Conservation (phyloP, 2,888 invertebrate species). For the Odontocerum albicorne region DNA sequence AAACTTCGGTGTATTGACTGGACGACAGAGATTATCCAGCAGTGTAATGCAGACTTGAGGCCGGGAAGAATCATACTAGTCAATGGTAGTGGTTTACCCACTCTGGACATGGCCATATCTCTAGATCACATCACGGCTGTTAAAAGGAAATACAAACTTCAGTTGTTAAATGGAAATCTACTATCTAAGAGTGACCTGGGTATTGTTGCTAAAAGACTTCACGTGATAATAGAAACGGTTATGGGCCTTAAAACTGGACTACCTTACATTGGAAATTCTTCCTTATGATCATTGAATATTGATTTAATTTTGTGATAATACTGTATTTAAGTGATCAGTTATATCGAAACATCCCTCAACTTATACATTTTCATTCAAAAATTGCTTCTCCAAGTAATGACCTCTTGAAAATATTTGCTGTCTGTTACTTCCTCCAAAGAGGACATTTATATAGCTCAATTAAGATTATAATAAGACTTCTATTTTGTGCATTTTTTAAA, state of each 20-base stretch:
- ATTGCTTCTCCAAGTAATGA: too few species aligned
- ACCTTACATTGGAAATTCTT: slow-evolving; percentile 39
- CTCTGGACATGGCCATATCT: slow-evolving; percentile 49
- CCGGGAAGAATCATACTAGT: slow-evolving; percentile 49
- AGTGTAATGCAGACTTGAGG: slow-evolving; percentile 51
- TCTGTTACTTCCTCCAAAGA: too few species aligned
- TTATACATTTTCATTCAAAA: too few species aligned
- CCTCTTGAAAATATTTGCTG: too few species aligned
- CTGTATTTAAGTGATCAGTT: too few species aligned
- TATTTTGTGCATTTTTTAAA: too few species aligned
- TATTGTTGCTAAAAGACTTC: slow-evolving; percentile 46
- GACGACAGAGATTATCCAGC: slow-evolving; percentile 46
- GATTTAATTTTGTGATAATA: too few species aligned
- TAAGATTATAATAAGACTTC: too few species aligned
- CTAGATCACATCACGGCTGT: slow-evolving; percentile 47
- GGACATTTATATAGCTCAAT: too few species aligned
- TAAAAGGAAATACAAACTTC: slow-evolving; percentile 46
- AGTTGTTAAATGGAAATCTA: slow-evolving; percentile 49
- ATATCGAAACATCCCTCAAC: too few species aligned
- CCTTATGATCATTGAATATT: too few species aligned
- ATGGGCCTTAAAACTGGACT: slow-evolving; percentile 51
- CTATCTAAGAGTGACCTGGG: slow-evolving; percentile 43
- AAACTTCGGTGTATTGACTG: slow-evolving; percentile 46
- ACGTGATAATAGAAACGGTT: slow-evolving; percentile 50
- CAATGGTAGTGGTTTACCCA: slow-evolving; percentile 49